These are phyloP conservation scores for Actinemys pallida DNA, from an alignment of 2,113 vertebrate genomes.

Conservation along the genomic window DNA sequence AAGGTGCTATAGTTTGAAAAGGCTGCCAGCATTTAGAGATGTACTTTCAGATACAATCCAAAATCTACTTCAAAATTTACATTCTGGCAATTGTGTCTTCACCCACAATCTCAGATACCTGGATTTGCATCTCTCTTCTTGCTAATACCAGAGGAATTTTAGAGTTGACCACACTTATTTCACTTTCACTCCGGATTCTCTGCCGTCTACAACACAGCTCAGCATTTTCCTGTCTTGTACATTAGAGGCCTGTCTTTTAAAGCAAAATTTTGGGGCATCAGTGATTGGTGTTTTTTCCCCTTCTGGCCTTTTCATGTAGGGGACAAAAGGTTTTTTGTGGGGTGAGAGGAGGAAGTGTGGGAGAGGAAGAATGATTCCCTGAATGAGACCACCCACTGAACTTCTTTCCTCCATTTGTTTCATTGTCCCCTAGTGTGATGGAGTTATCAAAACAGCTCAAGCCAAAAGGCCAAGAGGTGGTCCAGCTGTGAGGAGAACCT, in stretches of 20 bases:
- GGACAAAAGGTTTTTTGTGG: neutral
- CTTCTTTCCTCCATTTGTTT: neutral
- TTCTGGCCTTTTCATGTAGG: neutral
- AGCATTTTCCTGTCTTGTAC: neutral
- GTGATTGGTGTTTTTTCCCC: neutral
- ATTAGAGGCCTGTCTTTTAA: neutral
- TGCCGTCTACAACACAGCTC: neutral
- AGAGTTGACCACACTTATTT: accelerated
- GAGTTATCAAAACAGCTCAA: neutral
- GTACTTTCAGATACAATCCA: neutral
- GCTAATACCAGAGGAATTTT: neutral
- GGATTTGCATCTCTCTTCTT: neutral
- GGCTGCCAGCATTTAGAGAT: neutral
- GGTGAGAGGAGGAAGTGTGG: neutral
- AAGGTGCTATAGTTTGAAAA: neutral
- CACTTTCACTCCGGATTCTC: neutral
- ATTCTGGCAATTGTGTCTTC: neutral
- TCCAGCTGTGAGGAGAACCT: slow-evolving; percentile 37
- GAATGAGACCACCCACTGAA: slow-evolving; percentile 39
- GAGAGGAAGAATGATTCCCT: neutral
- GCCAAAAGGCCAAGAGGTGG: neutral
- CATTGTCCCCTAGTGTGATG: neutral
- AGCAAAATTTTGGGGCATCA: neutral
- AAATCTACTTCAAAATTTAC: neutral
- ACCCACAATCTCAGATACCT: neutral